These are phyloP conservation scores for Sepiola atlantica DNA, from an alignment of 2,888 invertebrate species.

Conservation along the genomic window DNA sequence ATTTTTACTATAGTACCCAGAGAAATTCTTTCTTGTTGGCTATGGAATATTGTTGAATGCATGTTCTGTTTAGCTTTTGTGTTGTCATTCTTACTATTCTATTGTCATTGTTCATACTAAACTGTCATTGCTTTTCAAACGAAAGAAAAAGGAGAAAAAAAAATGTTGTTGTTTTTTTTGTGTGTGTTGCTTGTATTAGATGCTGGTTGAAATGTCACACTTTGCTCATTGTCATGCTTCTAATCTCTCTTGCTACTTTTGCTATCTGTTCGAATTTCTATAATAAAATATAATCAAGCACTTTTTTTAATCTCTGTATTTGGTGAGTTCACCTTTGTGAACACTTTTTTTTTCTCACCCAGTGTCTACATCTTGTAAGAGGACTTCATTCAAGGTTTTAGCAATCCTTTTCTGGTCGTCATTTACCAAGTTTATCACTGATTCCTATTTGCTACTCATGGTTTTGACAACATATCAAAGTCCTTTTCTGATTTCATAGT, in stretches of 20 bases:
- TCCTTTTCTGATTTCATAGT: background rate
- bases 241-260: background rate
- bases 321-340: constrained; percentile 37
- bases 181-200: constrained; percentile 32
- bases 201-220: background rate
- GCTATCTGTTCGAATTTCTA: background rate
- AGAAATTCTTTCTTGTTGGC: background rate
- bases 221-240: background rate
- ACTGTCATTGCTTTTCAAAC: background rate
- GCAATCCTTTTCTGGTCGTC: background rate
- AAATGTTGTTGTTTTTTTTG: too few species aligned
- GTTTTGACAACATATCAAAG: background rate
- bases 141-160: background rate
- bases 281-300: background rate
- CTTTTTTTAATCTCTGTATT: constrained; percentile 37
- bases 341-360: background rate
- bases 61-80: background rate
- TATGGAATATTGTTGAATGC: constrained; percentile 32
- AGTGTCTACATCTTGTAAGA: background rate
- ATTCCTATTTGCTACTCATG: background rate
- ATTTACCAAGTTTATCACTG: background rate
- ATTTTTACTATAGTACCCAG: background rate
- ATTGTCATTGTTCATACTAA: background rate
- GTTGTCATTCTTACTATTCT: background rate
- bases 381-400: background rate